Conservation (phyloP, 2,888 invertebrate species). For the Plutella xylostella region DNA sequence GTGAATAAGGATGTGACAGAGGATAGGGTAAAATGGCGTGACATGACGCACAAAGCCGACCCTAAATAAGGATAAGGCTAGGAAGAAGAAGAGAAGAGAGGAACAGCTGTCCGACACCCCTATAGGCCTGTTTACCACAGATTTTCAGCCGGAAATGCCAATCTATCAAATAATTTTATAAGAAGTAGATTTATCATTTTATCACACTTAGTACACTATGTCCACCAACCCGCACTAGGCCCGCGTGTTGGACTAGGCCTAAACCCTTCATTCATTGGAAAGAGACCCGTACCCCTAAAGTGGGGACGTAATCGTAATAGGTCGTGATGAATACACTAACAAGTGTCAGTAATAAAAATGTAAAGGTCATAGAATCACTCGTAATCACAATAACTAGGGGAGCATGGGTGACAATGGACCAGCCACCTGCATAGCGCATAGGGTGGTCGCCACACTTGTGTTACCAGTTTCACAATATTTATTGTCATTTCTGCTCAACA, state of each 20-base stretch:
- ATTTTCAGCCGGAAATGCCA: too few relatives aligned
- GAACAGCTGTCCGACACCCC: neutral
- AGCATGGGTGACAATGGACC: neutral
- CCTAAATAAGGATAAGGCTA: too few relatives aligned
- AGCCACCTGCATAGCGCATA: neutral
- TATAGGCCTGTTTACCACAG: neutral
- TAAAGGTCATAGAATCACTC: neutral
- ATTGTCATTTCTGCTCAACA: neutral
- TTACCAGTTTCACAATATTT: neutral
- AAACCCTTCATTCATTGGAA: too few relatives aligned
- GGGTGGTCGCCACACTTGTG: neutral
- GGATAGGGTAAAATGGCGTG: too few relatives aligned
- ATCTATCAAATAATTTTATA: too few relatives aligned
- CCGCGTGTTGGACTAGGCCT: too few relatives aligned
- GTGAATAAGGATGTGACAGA: too few relatives aligned
- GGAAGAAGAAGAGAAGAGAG: neutral
- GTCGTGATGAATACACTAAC: neutral
- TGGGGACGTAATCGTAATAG: neutral
- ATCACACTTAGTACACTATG: neutral
- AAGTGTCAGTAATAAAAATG: neutral
- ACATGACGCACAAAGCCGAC: too few relatives aligned
- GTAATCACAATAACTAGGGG: neutral
- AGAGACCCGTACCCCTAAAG: too few relatives aligned
- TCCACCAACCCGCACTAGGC: too few relatives aligned
- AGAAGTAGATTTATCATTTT: neutral